Percentiles rank a stretch among this genome's conserved stretches.
Conservation (phyloP, 2,797 vertebrate genomes). For the Pempheris klunzingeri region DNA sequence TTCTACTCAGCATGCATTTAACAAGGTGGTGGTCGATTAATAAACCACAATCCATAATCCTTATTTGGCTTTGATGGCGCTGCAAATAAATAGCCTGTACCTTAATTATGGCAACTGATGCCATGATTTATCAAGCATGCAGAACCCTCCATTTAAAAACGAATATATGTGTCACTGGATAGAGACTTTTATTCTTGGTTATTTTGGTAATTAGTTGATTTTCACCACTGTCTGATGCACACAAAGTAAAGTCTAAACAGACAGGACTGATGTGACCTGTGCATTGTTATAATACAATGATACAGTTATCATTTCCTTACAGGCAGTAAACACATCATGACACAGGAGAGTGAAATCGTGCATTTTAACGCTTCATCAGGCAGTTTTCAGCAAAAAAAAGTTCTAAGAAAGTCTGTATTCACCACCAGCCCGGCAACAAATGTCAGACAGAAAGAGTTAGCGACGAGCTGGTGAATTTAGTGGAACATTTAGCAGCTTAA, state of each 20-base stretch:
- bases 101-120: neutral
- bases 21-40: conserved; percentile 3
- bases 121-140: neutral
- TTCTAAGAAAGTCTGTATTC: neutral
- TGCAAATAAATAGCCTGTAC: neutral
- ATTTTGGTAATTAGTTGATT: neutral
- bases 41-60: conserved; percentile 6
- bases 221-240: neutral
- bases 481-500: neutral
- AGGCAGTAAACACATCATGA: neutral
- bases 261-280: neutral
- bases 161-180: neutral
- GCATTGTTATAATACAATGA: neutral
- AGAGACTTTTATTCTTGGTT: neutral
- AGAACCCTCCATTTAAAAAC: neutral
- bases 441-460: neutral
- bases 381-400: neutral
- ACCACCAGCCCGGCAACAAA: neutral
- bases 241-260: too few relatives aligned
- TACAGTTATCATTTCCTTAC: neutral
- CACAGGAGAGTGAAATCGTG: neutral
- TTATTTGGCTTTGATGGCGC: conserved; percentile 22
- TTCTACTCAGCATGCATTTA: conserved; percentile 13
- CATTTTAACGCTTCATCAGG: neutral
- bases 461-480: neutral